Base-by-base conservation (phyloP, 2,888 invertebrate species). In the Drosophila subsilvestris region DNA sequence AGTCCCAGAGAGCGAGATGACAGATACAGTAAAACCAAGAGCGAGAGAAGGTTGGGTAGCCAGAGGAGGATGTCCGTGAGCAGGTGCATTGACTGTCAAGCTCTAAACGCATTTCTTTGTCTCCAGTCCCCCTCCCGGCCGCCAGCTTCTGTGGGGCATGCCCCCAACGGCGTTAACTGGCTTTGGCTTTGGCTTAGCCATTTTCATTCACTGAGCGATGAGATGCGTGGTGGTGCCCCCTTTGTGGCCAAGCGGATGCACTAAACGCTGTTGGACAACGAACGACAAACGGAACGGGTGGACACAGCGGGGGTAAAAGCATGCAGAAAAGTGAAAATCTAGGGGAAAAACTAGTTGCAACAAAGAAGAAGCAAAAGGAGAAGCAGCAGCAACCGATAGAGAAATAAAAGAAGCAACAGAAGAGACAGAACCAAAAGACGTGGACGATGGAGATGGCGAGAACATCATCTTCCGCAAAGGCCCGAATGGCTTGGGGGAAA, bases 281-380 rank as follows among this genome's bases (percentile, higher is more conserved):
- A 55, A 54, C 55, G 53, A 51, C 69, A 79, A 78, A 70, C 76
- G 78, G 78, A 79, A 79, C 74, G 62, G 54, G 20, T 20, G 20
- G 20, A 32, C 70, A 47, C 17, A 48, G 59, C 25, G 50, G 63
- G 54, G 51, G 58, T 45, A 72, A 72, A 75, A 63, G 48, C 65
- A 73, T 67, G 70, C 68, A 75, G 76, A 80, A 80, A 80, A 80
- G 80, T 80, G 80, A 80, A 80, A 80, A 82, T 82, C 62, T 57
- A 66, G 56, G 20, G 63, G 63, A 57, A 61, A 75, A 73, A 67
- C 66, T 72, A 20, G 75, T 62, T 63, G 48, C 20, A 48, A 54
- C 14, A 27, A 18, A 27, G 25, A n/a, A 32, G 25, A 20, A 44
- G 32, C 7, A 25, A 4, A 42, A 17, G 4, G 20, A 42, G 25